Conservation (phyloP, 2,888 invertebrate species). For the Baronia brevicornis region DNA sequence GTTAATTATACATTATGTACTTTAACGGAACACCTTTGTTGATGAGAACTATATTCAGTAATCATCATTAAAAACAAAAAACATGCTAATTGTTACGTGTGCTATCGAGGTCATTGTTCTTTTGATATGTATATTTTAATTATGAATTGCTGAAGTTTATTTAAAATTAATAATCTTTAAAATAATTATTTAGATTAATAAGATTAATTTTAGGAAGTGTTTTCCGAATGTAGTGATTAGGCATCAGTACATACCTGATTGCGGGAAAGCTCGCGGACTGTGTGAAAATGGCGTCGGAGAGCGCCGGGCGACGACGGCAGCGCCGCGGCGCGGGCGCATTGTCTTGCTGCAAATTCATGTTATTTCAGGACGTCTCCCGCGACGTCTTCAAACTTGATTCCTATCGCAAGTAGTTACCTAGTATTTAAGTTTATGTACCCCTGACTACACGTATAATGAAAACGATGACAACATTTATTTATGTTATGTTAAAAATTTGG, state of each 20-base stretch:
- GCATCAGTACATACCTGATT: conserved; percentile 57
- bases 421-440: conserved; percentile 6
- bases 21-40: conserved; percentile 20
- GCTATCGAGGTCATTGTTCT: conserved; percentile 37
- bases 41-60: conserved; percentile 42
- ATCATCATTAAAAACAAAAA: conserved; percentile 59
- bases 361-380: conserved; percentile 76
- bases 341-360: conserved; percentile 57
- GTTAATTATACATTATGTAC: conserved; percentile 21
- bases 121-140: conserved; percentile 9
- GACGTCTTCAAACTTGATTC: conserved; percentile 47
- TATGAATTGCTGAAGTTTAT: too few relatives aligned
- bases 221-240: conserved; percentile 1
- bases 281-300: conserved; percentile 72
- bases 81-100: conserved; percentile 72
- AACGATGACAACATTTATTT: too few relatives aligned
- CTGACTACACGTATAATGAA: too few relatives aligned
- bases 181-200: conserved; percentile 2
- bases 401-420: conserved; percentile 2
- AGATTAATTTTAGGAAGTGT: conserved; percentile 12
- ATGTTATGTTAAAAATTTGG: too few relatives aligned
- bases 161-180: too few relatives aligned
- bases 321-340: conserved; percentile 56
- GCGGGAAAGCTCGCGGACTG: conserved; percentile 67
- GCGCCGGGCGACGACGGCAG: conserved; percentile 53